Evolutionary conservation across 1,140 invertebrate species (phyloP).

Genomic region (Venturia canescens): DNA sequence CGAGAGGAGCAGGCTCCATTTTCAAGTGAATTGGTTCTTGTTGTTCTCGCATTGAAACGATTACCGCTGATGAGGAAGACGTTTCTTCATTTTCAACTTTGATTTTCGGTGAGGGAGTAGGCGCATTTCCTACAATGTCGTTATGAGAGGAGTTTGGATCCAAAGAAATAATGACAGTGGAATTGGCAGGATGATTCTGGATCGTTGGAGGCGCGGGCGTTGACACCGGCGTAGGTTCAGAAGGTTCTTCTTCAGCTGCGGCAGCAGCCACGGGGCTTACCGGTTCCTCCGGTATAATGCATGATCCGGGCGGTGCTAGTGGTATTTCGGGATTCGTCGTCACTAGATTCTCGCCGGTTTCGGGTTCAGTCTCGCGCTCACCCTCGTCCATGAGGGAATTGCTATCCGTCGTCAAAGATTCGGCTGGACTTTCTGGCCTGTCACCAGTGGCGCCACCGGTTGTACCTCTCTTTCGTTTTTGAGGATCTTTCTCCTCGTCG

Average conservation of each 20-base stretch:
- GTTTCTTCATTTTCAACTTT: conserved; percentile 69
- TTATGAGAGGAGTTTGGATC: conserved; percentile 70
- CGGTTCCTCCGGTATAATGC: conserved; percentile 62
- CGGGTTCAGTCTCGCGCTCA: conserved; percentile 76
- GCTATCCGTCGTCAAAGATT: conserved; percentile 88
- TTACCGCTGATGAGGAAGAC: conserved; percentile 53
- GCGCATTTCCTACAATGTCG: conserved; percentile 50
- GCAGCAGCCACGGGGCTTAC: conserved; percentile 65
- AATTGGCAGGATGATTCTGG: conserved; percentile 71
- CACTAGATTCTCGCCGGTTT: conserved; percentile 79
- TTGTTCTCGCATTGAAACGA: conserved; percentile 46
- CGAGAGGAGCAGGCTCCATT: conserved; percentile 69
- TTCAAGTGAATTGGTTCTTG: conserved; percentile 65
- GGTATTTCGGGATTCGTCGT: conserved; percentile 72
- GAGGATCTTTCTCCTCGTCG: conserved; percentile 82
- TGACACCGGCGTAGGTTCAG: conserved; percentile 68
- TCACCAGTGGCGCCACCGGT: conserved; percentile 68
- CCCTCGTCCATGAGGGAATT: conserved; percentile 87
- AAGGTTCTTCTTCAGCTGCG: conserved; percentile 72
- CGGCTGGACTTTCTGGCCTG: conserved; percentile 84
- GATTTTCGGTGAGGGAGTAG: conserved; percentile 52
- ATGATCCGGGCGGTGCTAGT: conserved; percentile 32
- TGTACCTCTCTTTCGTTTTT: conserved; percentile 81
- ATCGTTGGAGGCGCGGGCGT: conserved; percentile 64
- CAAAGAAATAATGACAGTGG: conserved; percentile 71